Evolutionary conservation across 2,888 invertebrate genomes (phyloP).

Genomic region (Agapostemon virescens): DNA sequence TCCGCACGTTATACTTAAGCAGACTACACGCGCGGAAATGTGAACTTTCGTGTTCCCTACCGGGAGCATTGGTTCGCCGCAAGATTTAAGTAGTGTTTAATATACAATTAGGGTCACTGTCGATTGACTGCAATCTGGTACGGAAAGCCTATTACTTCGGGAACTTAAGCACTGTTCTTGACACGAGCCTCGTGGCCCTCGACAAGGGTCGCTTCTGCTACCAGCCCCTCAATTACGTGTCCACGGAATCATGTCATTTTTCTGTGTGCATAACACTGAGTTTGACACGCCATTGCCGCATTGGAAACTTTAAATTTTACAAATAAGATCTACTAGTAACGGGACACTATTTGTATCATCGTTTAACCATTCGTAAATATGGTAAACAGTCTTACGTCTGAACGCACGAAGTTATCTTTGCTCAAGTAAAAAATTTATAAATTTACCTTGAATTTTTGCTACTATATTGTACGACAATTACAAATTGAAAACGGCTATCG

Average conservation of each 20-base stretch:
- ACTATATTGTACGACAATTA: neutral
- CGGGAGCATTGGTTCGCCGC: neutral
- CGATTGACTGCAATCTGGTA: neutral
- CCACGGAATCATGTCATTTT: neutral
- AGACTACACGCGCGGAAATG: neutral
- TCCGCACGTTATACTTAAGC: neutral
- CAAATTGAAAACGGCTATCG: neutral
- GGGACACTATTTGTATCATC: too few relatives aligned
- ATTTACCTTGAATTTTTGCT: neutral
- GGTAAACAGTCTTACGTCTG: too few relatives aligned
- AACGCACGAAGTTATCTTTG: too few relatives aligned
- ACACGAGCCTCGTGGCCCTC: neutral
- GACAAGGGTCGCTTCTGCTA: neutral
- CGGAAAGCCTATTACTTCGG: neutral
- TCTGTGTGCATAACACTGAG: neutral
- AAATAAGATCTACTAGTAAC: neutral
- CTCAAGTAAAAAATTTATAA: neutral
- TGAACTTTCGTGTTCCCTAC: neutral
- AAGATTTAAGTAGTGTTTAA: neutral
- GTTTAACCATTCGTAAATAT: too few relatives aligned
- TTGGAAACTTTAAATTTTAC: neutral
- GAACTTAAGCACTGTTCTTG: neutral
- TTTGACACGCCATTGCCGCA: neutral
- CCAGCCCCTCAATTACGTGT: neutral
- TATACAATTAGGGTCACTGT: neutral